Evolutionary conservation across 2,888 invertebrate genomes (phyloP).

Genomic region (Agrochola circellaris): DNA sequence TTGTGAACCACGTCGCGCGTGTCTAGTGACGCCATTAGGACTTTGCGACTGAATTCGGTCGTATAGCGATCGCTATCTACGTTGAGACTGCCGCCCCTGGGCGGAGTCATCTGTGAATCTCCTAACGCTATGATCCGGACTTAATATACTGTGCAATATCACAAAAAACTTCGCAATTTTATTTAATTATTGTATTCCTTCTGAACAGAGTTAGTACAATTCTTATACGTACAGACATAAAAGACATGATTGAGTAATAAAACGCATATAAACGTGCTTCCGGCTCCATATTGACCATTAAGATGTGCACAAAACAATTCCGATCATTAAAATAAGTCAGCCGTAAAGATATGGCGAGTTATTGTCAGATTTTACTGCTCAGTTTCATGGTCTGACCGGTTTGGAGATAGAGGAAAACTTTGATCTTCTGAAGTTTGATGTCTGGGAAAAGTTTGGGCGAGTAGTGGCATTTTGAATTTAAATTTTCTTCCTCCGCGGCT

Average conservation of each 20-base stretch:
- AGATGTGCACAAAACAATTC: constrained; percentile 53
- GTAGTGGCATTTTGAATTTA: constrained; percentile 31
- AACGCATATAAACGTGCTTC: constrained; percentile 44
- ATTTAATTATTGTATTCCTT: not conserved
- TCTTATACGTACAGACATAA: constrained; percentile 29
- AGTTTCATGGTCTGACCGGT: constrained; percentile 26
- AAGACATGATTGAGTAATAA: constrained; percentile 50
- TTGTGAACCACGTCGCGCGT: too few species aligned
- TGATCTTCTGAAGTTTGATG: constrained; percentile 7
- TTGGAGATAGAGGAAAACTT: constrained; percentile 30
- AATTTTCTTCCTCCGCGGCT: not conserved
- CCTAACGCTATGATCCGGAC: not conserved
- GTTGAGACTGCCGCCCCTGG: too few species aligned
- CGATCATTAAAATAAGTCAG: constrained; percentile 56
- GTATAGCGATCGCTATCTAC: too few species aligned
- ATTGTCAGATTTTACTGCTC: constrained; percentile 50
- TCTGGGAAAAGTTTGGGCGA: not conserved
- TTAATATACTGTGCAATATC: too few species aligned
- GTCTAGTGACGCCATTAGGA: too few species aligned
- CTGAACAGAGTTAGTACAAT: not conserved
- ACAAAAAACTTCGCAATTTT: not conserved
- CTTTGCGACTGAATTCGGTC: too few species aligned
- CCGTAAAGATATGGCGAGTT: constrained; percentile 54
- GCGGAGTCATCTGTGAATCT: too few species aligned
- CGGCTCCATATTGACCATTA: constrained; percentile 44